Evolutionary conservation across 1,140 invertebrate species (phyloP), one percentile per base, ranked within the genome.

Genomic region (Plodia interpunctella): DNA sequence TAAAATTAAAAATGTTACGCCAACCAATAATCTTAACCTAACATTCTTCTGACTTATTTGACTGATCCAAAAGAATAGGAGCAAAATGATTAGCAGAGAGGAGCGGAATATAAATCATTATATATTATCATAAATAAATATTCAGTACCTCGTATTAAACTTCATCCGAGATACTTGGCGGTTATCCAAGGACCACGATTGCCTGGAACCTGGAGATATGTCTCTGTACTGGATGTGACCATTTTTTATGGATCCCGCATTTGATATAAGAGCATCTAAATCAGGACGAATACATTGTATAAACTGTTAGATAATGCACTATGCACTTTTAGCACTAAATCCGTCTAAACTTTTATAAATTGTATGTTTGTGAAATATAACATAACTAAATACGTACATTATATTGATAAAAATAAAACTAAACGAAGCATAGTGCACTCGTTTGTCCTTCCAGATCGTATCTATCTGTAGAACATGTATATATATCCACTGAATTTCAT

Each of bases 101-200:
- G 74, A 68, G 66, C 69, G 65, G 60, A 62, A 70, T 74, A 83
- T 86, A 83, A 86, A 86, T 86, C 83, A 83, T 86, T 79, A 76
- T 59, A 71, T 72, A 86, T 86, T 86, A 82, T 77, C 80, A 86
- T 86, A 86, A 86, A 86, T 83, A 86, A 83, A 86, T 86, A 86
- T 86, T 83, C 80, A 86, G 76, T 70, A 72, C 74, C 63, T 58
- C 61, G 74, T 83, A 86, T 86, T 86, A 82, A 83, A 86, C 80
- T 83, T 82, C 72, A 82, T 82, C 77, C 76, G 73, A 65, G 68
- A 67, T 70, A 69, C 61, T 76, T 86, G 83, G 83, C 76, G 54
- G 21, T 20, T 55, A 54, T 74, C 83, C 83, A 86, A 75, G 69
- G 69, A 69, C 68, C 73, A 69, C 66, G 64, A 76, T 73, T 74